A percentile compares a stretch with the other conserved stretches of the same genome.
Evolutionary conservation across 37 sponge, comb jelly and placozoan species (phyloP).

Genomic region (Lycopodina hypogea): DNA sequence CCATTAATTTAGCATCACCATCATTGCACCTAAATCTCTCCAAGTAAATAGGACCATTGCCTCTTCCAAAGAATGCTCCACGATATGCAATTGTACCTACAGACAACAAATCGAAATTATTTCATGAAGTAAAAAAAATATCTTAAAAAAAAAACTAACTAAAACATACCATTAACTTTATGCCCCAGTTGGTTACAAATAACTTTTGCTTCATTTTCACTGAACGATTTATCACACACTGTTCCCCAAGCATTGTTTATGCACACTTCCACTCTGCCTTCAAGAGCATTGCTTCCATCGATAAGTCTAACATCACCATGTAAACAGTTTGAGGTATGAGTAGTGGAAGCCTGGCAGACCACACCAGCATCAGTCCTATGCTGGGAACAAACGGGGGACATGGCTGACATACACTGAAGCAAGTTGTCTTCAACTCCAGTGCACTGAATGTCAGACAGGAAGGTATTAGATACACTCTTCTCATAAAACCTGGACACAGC

Average conservation of each 20-base stretch:
- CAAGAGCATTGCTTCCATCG: slow-evolving; percentile 13
- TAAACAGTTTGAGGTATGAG: background rate
- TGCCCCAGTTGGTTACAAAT: slow-evolving; percentile 22
- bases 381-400: no score
- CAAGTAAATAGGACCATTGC: slow-evolving; percentile 18
- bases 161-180: slow-evolving; percentile 4
- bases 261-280: slow-evolving; percentile 37
- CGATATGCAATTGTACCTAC: background rate
- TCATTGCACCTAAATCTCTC: slow-evolving; percentile 17
- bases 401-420: no score
- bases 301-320: slow-evolving; percentile 7
- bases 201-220: slow-evolving; percentile 10
- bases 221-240: background rate
- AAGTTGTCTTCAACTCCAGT: background rate
- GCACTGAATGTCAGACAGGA: slow-evolving; percentile 15
- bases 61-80: slow-evolving; percentile 2
- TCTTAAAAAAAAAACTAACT: background rate
- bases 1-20: slow-evolving; percentile 8
- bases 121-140: background rate
- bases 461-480: background rate
- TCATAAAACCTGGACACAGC: slow-evolving; percentile 7
- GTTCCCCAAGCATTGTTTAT: slow-evolving; percentile 28
- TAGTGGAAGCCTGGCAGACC: background rate
- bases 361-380: slow-evolving; percentile 1
- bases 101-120: background rate